Conservation (phyloP, 2,797 vertebrate species). For the Cyprinella venusta region DNA sequence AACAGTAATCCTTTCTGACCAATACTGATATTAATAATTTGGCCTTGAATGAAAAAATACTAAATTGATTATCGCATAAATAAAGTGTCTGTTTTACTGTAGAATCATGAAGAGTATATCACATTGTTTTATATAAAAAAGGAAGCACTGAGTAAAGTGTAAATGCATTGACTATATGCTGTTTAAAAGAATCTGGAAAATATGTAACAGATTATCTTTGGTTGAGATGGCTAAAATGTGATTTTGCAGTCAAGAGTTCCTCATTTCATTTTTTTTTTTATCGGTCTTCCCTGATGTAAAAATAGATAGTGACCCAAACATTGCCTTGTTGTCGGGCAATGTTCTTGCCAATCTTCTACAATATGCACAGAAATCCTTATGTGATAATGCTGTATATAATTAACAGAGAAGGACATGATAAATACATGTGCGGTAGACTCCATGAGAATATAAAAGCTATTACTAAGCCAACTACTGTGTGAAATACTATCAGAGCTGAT, state of each 20-base stretch:
- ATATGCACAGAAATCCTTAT: background rate
- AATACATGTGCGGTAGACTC: slow-evolving; percentile 13
- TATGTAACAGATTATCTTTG: slow-evolving; percentile 29
- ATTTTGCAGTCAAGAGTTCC: background rate
- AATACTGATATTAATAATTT: slow-evolving; percentile 2
- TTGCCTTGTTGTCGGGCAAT: background rate
- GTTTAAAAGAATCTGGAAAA: background rate
- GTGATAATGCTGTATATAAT: background rate
- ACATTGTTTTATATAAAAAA: background rate
- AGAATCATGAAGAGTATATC: background rate
- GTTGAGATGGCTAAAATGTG: slow-evolving; percentile 11
- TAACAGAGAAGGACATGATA: background rate
- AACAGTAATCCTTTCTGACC: slow-evolving; percentile 13
- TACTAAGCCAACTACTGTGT: slow-evolving; percentile 15
- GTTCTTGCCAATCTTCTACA: background rate
- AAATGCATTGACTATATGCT: background rate
- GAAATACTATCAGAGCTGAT: slow-evolving; percentile 44
- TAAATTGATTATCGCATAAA: background rate
- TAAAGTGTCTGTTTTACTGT: slow-evolving; percentile 24
- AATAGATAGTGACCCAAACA: background rate
- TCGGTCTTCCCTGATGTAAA: slow-evolving; percentile 18
- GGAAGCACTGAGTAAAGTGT: slow-evolving; percentile 15
- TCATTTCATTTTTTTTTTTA: background rate
- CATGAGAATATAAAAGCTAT: slow-evolving; percentile 17
- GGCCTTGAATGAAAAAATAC: slow-evolving; percentile 3